These are phyloP conservation scores for Nycticorax nycticorax DNA, from an alignment of 2,113 vertebrate species.

Conservation along the genomic window DNA sequence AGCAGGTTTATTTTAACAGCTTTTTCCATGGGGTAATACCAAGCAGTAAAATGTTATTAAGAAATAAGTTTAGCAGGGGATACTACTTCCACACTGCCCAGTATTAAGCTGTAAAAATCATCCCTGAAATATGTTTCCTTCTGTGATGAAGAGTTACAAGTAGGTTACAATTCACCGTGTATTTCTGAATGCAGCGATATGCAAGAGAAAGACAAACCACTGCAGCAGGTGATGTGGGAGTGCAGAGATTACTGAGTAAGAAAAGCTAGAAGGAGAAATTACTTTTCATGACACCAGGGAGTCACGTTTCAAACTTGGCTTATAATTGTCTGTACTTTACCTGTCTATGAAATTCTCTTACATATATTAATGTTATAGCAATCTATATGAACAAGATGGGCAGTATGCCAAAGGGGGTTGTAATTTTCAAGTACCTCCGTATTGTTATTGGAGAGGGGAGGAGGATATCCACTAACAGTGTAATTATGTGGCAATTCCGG, in stretches of 20 bases:
- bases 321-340: background rate
- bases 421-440: background rate
- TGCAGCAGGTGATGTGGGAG: constrained; percentile 6
- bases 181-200: constrained; percentile 15
- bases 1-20: constrained; percentile 8
- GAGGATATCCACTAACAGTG: constrained; percentile 17
- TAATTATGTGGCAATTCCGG: constrained; percentile 47
- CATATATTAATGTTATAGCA: background rate
- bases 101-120: constrained; percentile 23
- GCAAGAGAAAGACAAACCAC: background rate
- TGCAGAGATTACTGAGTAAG: background rate
- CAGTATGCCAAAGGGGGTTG: background rate
- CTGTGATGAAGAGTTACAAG: constrained; percentile 20
- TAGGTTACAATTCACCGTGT: constrained; percentile 35
- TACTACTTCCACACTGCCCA: background rate
- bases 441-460: constrained; percentile 16
- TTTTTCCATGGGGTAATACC: background rate
- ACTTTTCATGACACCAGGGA: background rate
- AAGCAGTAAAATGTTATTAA: background rate
- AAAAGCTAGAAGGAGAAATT: constrained; percentile 15
- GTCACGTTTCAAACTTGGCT: constrained; percentile 25
- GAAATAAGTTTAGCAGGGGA: background rate
- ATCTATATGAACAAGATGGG: background rate
- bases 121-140: background rate
- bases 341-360: constrained; percentile 45